Evolutionary conservation across 2,113 vertebrate genomes (phyloP).

Genomic region (Tamias sibiricus): DNA sequence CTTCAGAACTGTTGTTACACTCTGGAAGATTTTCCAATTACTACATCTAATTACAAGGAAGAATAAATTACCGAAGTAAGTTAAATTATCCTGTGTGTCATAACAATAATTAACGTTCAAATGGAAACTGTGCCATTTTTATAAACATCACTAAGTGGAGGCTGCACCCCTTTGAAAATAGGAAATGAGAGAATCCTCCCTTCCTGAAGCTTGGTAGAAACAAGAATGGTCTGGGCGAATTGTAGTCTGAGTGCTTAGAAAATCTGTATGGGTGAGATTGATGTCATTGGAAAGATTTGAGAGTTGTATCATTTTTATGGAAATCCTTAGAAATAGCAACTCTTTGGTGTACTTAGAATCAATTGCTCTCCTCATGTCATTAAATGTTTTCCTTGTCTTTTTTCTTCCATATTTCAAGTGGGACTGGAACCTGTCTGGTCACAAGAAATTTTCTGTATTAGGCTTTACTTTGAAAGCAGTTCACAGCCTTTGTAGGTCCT

Average conservation of each 20-base stretch:
- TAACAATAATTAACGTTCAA: slow-evolving; percentile 84
- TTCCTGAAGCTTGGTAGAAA: neutral
- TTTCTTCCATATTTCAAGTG: neutral
- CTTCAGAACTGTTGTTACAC: slow-evolving; percentile 77
- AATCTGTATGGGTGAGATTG: neutral
- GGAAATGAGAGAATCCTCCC: neutral
- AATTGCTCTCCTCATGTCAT: neutral
- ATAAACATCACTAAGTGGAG: slow-evolving; percentile 69
- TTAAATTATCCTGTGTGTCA: slow-evolving; percentile 80
- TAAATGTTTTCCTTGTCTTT: neutral
- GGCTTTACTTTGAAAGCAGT: neutral
- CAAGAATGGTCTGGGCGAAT: neutral
- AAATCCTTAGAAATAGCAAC: neutral
- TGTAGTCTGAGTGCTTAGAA: neutral
- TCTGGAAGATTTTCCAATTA: slow-evolving; percentile 81
- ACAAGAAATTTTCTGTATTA: neutral
- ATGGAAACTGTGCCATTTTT: slow-evolving; percentile 74
- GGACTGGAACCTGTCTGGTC: neutral
- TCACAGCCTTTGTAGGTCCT: neutral
- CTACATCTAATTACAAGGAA: slow-evolving; percentile 79
- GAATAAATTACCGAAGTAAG: slow-evolving; percentile 81
- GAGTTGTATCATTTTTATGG: neutral
- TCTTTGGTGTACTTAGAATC: neutral
- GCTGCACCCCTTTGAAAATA: slow-evolving; percentile 7
- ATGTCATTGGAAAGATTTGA: neutral